Base-by-base conservation (phyloP, 2,797 vertebrate species). In the Cynodonichthys magdalenae region DNA sequence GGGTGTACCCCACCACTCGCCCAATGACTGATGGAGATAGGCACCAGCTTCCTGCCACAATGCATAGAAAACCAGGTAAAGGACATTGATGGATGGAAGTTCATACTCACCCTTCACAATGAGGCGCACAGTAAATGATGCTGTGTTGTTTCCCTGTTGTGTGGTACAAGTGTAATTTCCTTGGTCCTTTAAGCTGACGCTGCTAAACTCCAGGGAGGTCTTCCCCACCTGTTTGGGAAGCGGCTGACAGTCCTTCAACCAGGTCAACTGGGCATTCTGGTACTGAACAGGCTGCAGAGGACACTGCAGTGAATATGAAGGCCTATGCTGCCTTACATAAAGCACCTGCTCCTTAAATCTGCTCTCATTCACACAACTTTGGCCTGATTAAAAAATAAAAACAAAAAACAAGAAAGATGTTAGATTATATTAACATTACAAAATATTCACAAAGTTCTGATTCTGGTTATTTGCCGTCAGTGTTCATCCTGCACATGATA, bases 111-210 rank as follows among this genome's bases (percentile, higher is more conserved):
- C 83, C 46, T 86, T 85, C 53, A 90, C 70, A 17, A 66, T 42
- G 54, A 92, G 83, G 39, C 0, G 71, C 50, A 88, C 81, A 11
- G 88, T 90, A 69, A 75, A 88, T 0, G 86, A 77, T 46, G 48
- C 18, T 0, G 78, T 77, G 64, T 18, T 44, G 69, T 86, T 85
- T 27, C 53, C 63, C 20, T 68, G 51, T 17, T 68, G 64, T 15
- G n/a, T n/a, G n/a, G 34, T 15, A 55, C 89, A 91, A n/a, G 87
- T 92, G 77, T 92, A 92, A 66, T 91, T 90, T 36, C 86, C 90
- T 42, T 76, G 65, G 61, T 89, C 77, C 31, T 80, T 28, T 5
- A 59, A 27, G 46, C 29, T 65, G 59, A 89, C 51, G 50, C 6
- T 74, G 71, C 51, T 0, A 57, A 92, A 90, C 55, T 85, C 73